Base-by-base conservation (phyloP, 2,797 vertebrate species). In the Epinephelus malabaricus region DNA sequence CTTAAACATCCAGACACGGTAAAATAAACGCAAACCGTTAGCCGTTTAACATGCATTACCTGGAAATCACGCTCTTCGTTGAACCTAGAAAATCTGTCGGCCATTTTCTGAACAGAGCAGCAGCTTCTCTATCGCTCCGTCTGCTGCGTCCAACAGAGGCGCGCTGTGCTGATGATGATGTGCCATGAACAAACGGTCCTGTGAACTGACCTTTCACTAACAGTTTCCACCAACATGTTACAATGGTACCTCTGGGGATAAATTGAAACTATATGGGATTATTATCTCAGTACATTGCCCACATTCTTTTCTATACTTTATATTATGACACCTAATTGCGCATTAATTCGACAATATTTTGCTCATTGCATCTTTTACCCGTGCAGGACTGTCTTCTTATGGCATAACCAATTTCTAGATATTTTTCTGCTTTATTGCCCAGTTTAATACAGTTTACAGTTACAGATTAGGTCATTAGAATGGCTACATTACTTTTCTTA, bases 61-160 rank as follows among this genome's bases (percentile, higher is more conserved):
- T 99, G 97, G 95, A 99, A 99, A 96, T 98, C 98, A 94, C 98
- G 95, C 76, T 99, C 97, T 94, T 99, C 98, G 96, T 99, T 99
- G 95, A 99, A 99, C 90, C 98, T 96, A 93, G 98, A 98, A 94
- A 99, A 99, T 92, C 97, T 97, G 95, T 99, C 98, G 95, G 98
- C 98, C 98, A 99, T 99, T 96, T 99, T 98, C 96, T 96, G 92
- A 92, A 86, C 75, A 51, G 92, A 91, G 93, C 93, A 89, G 91
- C 90, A 86, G 87, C 86, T 89, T 84, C 88, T 90, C 64, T 78
- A 79, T 85, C 67, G 61, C 79, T 84, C 78, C 70, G 88, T 82
- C 73, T 49, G 83, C 73, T 49, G 83, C 72, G 75, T 65, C 77
- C 79, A 59, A 54, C 80, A 51, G 83, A 50, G n/a, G 81, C 68